Conservation (phyloP, 2,797 vertebrate species). For the Schizothorax lantsangensis region DNA sequence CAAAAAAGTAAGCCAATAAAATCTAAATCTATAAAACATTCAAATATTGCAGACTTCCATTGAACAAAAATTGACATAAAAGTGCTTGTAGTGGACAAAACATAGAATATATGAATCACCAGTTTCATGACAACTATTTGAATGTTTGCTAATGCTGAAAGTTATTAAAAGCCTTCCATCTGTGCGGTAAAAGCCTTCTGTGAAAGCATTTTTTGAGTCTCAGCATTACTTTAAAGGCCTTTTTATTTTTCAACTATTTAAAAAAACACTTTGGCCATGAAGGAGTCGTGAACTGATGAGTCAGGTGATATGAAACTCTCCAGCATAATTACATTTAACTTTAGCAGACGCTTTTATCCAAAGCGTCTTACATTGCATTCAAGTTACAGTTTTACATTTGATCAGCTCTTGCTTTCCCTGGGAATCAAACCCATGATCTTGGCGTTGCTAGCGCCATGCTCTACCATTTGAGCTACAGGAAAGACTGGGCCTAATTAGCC, state of each 20-base stretch:
- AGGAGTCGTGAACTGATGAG: conserved; percentile 33
- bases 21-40: not conserved
- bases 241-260: conserved; percentile 18
- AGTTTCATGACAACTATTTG: conserved; percentile 2
- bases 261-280: conserved; percentile 1
- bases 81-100: not conserved
- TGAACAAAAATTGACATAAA: not conserved
- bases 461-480: no score
- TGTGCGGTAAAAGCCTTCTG: not conserved
- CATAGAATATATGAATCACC: not conserved
- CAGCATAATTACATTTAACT: no score
- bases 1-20: not conserved
- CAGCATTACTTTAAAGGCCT: conserved; percentile 27
- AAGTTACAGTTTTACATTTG: no score
- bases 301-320: conserved; percentile 29
- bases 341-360: no score
- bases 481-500: no score
- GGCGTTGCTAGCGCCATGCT: no score
- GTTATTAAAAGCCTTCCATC: not conserved
- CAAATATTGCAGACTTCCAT: not conserved
- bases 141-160: not conserved
- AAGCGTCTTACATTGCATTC: no score
- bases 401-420: no score
- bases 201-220: not conserved
- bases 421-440: no score